A percentile compares a stretch with the other conserved stretches of the same genome.
Conservation (phyloP, 2,888 invertebrate genomes). For the Melipona beecheii region DNA sequence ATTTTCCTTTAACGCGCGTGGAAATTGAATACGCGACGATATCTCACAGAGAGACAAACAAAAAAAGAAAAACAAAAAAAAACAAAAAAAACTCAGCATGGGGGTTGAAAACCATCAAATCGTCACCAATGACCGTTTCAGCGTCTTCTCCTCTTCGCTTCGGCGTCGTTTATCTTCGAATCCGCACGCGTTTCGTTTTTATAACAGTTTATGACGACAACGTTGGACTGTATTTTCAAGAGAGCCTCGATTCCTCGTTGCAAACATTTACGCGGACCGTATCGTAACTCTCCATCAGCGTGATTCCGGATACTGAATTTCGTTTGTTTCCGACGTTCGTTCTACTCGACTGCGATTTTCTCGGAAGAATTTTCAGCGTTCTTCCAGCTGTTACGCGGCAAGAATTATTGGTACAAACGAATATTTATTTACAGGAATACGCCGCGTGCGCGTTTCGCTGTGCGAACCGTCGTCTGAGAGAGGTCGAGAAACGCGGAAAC, state of each 20-base stretch:
- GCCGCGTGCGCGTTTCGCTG: too few species aligned
- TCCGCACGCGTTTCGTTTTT: conserved; percentile 18
- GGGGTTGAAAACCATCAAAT: conserved; percentile 66
- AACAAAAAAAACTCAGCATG: neutral
- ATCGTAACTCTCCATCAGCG: neutral
- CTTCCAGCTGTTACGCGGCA: too few species aligned
- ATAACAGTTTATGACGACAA: neutral
- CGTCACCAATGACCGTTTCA: conserved; percentile 61
- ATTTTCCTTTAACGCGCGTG: neutral
- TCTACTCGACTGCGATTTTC: neutral
- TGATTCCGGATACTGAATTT: neutral
- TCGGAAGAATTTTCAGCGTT: neutral
- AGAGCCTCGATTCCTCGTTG: neutral
- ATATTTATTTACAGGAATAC: conserved; percentile 22
- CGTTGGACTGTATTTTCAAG: neutral
- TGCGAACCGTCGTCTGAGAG: neutral
- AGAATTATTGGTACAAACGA: conserved; percentile 40
- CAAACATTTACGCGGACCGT: conserved; percentile 3
- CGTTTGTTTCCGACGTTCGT: neutral
- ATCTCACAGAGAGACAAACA: neutral
- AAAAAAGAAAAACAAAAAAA: neutral
- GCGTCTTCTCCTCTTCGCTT: conserved; percentile 60
- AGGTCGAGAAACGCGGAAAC: neutral
- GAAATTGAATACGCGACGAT: conserved; percentile 1
- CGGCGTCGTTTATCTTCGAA: conserved; percentile 12